A percentile compares a stretch with the other conserved stretches of the same genome.
Conservation (phyloP, 2,888 invertebrate species). For the Chrysotoxum bicinctum region DNA sequence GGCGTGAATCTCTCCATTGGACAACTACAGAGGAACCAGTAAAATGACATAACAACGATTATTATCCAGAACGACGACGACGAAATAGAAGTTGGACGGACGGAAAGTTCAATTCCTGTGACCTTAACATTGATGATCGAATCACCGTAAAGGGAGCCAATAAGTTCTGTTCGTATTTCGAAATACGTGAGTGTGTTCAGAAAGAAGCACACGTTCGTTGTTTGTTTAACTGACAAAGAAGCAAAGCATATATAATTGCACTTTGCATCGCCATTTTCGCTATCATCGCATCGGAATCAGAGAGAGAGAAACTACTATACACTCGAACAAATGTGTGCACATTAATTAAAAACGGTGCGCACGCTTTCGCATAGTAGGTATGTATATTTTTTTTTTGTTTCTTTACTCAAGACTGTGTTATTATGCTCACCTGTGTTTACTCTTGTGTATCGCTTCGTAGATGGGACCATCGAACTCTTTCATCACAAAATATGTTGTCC, state of each 20-base stretch:
- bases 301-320: constrained; percentile 13
- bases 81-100: background rate
- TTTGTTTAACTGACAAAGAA: background rate
- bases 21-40: background rate
- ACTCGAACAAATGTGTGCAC: background rate
- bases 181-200: background rate
- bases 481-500: constrained; percentile 87
- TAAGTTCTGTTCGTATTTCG: constrained; percentile 12
- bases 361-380: constrained; percentile 7
- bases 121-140: constrained; percentile 64
- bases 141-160: constrained; percentile 19
- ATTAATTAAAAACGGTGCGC: constrained; percentile 33
- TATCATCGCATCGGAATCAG: background rate
- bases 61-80: background rate
- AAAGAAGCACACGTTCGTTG: background rate
- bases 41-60: constrained; percentile 47
- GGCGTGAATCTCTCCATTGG: constrained; percentile 1
- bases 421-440: constrained; percentile 83
- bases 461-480: constrained; percentile 87
- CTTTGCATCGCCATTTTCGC: background rate
- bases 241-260: background rate
- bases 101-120: constrained; percentile 54
- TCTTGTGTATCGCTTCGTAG: constrained; percentile 85
- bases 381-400: background rate
- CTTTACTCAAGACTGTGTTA: background rate